A percentile compares a stretch with the other conserved stretches of the same genome.
Conservation (phyloP, 2,888 invertebrate genomes). For the Pammene fasciana region DNA sequence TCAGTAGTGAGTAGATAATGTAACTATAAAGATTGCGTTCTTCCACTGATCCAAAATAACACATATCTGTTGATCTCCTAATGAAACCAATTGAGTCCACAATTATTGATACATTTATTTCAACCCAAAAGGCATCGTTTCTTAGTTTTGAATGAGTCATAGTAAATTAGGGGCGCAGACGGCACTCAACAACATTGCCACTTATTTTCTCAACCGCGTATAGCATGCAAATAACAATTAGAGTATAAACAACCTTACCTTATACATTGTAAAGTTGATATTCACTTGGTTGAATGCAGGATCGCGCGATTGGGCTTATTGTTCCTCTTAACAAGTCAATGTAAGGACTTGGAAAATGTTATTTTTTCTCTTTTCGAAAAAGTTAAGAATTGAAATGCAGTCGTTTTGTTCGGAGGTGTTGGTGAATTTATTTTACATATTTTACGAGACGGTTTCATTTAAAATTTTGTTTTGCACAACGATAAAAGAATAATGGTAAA, state of each 20-base stretch:
- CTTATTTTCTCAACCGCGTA: not conserved
- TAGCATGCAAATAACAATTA: not conserved
- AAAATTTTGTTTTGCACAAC: no score
- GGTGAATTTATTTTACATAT: conserved; percentile 28
- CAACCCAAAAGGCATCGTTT: conserved; percentile 57
- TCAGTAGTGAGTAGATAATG: not conserved
- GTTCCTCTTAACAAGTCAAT: conserved; percentile 64
- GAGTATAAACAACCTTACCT: not conserved
- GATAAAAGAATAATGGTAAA: no score
- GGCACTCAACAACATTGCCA: conserved; percentile 49
- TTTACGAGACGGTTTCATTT: conserved; percentile 1
- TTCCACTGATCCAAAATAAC: no score
- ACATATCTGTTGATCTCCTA: conserved; percentile 4
- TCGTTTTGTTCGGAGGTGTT: conserved; percentile 10
- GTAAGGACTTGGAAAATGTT: conserved; percentile 20
- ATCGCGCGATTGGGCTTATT: conserved; percentile 56
- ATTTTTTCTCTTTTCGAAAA: conserved; percentile 22
- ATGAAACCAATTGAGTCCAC: conserved; percentile 40
- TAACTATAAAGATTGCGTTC: no score
- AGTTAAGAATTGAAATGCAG: conserved; percentile 33
- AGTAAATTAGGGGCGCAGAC: conserved; percentile 49
- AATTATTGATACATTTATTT: conserved; percentile 56
- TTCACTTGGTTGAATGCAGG: not conserved
- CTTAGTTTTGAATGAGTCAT: conserved; percentile 59
- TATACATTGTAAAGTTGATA: not conserved